Conservation (phyloP, 2,888 invertebrate genomes). For the Saturnia japonica region DNA sequence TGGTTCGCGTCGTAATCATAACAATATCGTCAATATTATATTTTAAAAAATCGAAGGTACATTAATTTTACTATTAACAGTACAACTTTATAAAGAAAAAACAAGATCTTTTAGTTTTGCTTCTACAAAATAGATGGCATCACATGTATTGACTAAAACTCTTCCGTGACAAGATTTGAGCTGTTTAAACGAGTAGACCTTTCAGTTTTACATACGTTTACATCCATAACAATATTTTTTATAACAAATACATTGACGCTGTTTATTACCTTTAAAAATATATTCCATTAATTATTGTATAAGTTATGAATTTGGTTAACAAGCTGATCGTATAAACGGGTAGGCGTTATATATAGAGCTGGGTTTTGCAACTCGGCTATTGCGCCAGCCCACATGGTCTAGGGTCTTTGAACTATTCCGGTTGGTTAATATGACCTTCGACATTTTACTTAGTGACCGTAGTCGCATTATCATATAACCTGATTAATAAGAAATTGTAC, state of each 20-base stretch:
- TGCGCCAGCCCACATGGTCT: conserved; percentile 1
- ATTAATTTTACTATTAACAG: neutral
- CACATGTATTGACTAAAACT: neutral
- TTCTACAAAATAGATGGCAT: neutral
- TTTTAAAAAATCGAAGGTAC: neutral
- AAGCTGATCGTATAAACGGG: conserved; percentile 1
- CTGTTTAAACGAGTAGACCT: too few relatives aligned
- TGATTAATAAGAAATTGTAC: neutral
- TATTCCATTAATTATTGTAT: neutral
- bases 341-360: conserved; percentile 4
- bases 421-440: conserved; percentile 6
- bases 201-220: neutral
- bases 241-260: neutral
- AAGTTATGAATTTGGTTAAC: neutral
- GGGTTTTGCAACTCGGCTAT: neutral
- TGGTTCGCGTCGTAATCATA: neutral
- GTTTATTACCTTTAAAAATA: too few relatives aligned
- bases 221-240: neutral
- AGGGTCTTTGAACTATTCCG: conserved; percentile 11
- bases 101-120: neutral
- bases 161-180: neutral
- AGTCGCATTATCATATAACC: neutral
- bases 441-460: neutral
- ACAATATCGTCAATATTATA: neutral
- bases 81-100: neutral